Evolutionary conservation across 2,113 vertebrate species (phyloP).

Genomic region (Narcine bancroftii): DNA sequence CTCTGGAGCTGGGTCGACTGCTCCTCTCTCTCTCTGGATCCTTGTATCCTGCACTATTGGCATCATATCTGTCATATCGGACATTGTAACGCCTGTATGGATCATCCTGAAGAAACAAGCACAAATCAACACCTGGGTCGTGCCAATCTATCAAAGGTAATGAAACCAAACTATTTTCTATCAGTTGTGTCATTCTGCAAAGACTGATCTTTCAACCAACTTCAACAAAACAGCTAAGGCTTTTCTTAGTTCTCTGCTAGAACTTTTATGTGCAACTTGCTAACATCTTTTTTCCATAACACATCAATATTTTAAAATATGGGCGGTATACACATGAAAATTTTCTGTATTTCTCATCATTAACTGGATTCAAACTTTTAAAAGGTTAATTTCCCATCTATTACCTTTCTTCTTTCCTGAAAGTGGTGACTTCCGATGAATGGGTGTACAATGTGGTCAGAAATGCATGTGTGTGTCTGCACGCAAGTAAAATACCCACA

Average conservation of each 20-base stretch:
- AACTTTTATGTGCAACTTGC: neutral
- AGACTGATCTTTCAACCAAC: neutral
- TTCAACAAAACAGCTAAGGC: neutral
- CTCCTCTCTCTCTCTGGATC: constrained; percentile 67
- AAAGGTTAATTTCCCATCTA: neutral
- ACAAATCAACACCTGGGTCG: neutral
- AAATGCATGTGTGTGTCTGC: too few species aligned
- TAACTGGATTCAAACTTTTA: too few species aligned
- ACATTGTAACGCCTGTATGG: constrained; percentile 65
- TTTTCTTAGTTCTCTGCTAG: neutral
- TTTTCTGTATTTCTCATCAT: too few species aligned
- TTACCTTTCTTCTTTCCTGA: neutral
- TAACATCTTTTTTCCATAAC: neutral
- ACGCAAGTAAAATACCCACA: too few species aligned
- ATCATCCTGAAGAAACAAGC: constrained; percentile 55
- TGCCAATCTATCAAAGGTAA: neutral
- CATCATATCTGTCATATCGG: constrained; percentile 65
- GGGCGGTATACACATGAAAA: too few species aligned
- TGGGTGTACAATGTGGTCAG: neutral
- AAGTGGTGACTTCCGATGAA: neutral
- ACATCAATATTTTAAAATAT: too few species aligned
- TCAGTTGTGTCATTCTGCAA: neutral
- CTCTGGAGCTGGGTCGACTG: constrained; percentile 72
- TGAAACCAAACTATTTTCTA: neutral
- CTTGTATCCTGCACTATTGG: constrained; percentile 49